Conservation (phyloP, 2,113 vertebrate species). For the Pomatorhinus ruficollis region DNA sequence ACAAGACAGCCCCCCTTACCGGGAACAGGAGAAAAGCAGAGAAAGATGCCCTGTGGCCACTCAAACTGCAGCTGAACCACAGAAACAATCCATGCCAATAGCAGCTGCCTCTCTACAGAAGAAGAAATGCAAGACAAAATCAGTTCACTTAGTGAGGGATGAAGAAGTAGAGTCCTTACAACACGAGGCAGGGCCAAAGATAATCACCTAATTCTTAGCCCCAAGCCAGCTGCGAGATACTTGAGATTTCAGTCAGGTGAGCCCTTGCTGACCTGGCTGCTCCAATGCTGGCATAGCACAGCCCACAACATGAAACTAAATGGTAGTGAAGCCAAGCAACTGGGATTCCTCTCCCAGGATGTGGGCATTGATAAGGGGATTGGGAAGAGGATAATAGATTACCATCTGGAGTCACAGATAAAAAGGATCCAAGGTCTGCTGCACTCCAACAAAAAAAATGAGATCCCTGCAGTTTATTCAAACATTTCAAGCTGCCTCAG, state of each 20-base stretch:
- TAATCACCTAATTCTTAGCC: not conserved
- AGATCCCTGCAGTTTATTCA: not conserved
- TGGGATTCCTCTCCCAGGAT: not conserved
- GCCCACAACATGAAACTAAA: not conserved
- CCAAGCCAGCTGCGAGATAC: rapidly evolving
- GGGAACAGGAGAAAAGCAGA: not conserved
- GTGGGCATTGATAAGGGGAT: not conserved
- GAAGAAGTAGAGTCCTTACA: not conserved
- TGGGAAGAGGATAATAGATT: not conserved
- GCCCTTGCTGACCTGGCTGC: not conserved
- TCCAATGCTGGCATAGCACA: not conserved
- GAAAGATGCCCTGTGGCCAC: not conserved
- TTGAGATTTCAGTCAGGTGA: rapidly evolving
- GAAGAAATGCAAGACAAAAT: not conserved
- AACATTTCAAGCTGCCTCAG: rapidly evolving
- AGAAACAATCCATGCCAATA: not conserved
- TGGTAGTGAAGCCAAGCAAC: not conserved
- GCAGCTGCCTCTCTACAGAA: not conserved
- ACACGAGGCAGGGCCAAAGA: not conserved
- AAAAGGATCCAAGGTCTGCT: not conserved
- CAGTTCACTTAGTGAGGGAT: not conserved
- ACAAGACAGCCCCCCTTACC: too few relatives aligned
- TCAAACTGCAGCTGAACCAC: not conserved
- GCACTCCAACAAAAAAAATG: not conserved
- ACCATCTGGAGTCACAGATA: not conserved